Evolutionary conservation across 2,113 vertebrate species (phyloP).

Genomic region (Falco punctatus): DNA sequence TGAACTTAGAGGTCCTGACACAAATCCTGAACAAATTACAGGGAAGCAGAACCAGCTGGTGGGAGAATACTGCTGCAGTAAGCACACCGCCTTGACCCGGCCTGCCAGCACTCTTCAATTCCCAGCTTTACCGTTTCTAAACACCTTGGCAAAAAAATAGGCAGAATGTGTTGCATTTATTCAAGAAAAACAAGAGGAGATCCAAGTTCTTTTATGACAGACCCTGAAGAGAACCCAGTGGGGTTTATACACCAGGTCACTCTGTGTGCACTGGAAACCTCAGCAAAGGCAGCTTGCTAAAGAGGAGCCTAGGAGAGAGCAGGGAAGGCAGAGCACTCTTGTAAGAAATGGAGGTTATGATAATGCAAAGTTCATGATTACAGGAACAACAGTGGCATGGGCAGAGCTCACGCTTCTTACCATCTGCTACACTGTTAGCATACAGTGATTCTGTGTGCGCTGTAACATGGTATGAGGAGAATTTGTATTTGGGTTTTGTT

Average conservation of each 20-base stretch:
- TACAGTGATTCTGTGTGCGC: not conserved
- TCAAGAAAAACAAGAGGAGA: constrained; percentile 52
- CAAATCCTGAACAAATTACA: constrained; percentile 83
- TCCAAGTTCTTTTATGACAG: constrained; percentile 37
- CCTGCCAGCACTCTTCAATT: constrained; percentile 30
- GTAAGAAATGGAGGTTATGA: not conserved
- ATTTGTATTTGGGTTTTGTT: not conserved
- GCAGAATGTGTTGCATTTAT: constrained; percentile 27
- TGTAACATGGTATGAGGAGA: not conserved
- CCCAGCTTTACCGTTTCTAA: constrained; percentile 58
- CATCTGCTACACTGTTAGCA: not conserved
- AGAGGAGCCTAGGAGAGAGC: not conserved
- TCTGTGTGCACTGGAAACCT: not conserved
- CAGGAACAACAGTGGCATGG: not conserved
- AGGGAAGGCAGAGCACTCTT: not conserved
- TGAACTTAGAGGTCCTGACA: constrained; percentile 72
- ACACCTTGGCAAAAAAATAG: constrained; percentile 51
- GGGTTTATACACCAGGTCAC: not conserved
- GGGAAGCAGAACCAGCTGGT: constrained; percentile 83
- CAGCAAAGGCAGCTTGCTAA: not conserved
- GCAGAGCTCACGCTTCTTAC: not conserved
- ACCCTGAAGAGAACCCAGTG: constrained; percentile 10
- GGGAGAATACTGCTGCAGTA: constrained; percentile 40
- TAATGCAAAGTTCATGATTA: not conserved
- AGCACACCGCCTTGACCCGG: not conserved